phyloP scores from a whole-genome alignment of 1,140 invertebrate genomes.

The Pectinophora gossypiella region DNA sequence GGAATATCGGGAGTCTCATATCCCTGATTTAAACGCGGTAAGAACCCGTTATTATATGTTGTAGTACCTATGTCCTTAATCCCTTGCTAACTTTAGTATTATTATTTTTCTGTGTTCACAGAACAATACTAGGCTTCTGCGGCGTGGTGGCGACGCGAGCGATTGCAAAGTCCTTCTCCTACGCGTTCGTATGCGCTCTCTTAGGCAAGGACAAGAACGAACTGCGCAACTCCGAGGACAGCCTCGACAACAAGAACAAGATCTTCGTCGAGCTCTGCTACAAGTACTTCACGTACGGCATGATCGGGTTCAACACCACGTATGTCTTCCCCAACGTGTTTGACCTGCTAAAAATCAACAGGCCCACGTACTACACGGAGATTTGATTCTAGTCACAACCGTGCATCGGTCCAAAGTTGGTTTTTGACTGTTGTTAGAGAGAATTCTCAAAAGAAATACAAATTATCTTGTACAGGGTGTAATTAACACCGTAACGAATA shows the following conservation, averaged over 20 bases:
- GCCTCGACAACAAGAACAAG: slow-evolving; percentile 80
- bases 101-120: slow-evolving; percentile 12
- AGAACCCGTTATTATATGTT: too few species aligned
- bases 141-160: slow-evolving; percentile 81
- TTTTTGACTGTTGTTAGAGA: too few species aligned
- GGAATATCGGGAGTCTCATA: too few species aligned
- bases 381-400: slow-evolving; percentile 80
- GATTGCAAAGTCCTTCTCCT: slow-evolving; percentile 82
- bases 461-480: too few species aligned
- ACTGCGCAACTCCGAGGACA: slow-evolving; percentile 78
- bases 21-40: too few species aligned
- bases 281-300: slow-evolving; percentile 86
- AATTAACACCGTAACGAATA: too few species aligned
- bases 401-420: too few species aligned
- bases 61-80: too few species aligned
- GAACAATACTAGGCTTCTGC: slow-evolving; percentile 85
- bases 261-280: slow-evolving; percentile 86
- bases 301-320: slow-evolving; percentile 85
- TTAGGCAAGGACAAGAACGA: slow-evolving; percentile 80
- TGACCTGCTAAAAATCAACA: slow-evolving; percentile 83
- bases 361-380: slow-evolving; percentile 90
- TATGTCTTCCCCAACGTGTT: slow-evolving; percentile 89
- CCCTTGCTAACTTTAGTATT: neutral
- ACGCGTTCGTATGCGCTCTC: slow-evolving; percentile 82
- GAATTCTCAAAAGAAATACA: too few species aligned